phyloP scores from a whole-genome alignment of 2,113 vertebrate genomes.

The Solenodon paradoxus region DNA sequence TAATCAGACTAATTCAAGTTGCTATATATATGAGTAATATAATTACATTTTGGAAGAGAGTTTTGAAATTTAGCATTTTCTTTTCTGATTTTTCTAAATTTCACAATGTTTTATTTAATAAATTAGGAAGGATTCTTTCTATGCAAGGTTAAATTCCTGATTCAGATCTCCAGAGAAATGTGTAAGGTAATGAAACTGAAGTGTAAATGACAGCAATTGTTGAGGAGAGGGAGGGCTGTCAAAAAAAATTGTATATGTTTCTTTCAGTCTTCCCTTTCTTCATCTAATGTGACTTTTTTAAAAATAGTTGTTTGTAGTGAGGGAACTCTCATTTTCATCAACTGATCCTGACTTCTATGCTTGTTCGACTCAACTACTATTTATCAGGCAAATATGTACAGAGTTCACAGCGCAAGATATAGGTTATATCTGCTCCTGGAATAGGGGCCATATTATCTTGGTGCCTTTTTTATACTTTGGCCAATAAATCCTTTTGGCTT shows the following conservation, averaged over 20 bases:
- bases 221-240: background rate
- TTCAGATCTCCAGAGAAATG: background rate
- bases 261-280: background rate
- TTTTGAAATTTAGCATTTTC: background rate
- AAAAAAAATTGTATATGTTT: background rate
- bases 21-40: background rate
- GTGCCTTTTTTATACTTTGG: background rate
- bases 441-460: background rate
- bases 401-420: background rate
- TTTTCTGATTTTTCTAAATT: slow-evolving; percentile 23
- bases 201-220: background rate
- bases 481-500: background rate
- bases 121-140: background rate
- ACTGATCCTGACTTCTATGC: background rate
- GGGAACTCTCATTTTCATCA: background rate
- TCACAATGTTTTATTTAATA: background rate
- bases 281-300: background rate
- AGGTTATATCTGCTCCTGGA: background rate
- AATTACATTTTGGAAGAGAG: background rate
- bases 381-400: background rate
- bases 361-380: background rate
- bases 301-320: background rate
- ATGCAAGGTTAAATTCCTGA: background rate
- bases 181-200: background rate
- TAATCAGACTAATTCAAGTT: background rate